phyloP scores from a whole-genome alignment of 2,797 vertebrate genomes.

The Agapornis canus region DNA sequence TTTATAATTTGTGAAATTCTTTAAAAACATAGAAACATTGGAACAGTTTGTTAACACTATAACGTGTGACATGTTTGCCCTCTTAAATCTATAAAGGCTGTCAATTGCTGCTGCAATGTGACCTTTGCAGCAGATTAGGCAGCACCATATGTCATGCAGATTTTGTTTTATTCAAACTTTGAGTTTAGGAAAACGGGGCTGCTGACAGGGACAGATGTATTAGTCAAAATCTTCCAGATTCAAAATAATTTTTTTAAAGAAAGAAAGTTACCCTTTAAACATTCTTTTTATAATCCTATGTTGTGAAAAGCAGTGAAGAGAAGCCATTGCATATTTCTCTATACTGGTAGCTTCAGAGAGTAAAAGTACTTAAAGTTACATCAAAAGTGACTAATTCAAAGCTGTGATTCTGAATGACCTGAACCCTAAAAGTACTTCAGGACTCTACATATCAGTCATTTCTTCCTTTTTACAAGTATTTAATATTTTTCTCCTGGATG shows the following conservation, averaged over 20 bases:
- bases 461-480: neutral
- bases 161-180: neutral
- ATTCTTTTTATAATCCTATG: neutral
- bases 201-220: neutral
- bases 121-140: constrained; percentile 43
- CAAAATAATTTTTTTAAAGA: neutral
- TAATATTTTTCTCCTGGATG: neutral
- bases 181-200: neutral
- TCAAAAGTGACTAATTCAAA: neutral
- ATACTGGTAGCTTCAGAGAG: neutral
- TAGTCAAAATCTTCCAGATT: neutral
- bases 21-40: neutral
- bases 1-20: neutral
- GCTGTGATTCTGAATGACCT: neutral
- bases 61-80: neutral
- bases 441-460: neutral
- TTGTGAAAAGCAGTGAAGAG: neutral
- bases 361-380: neutral
- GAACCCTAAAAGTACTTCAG: neutral
- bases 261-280: neutral
- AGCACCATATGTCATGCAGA: constrained; percentile 6
- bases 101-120: constrained; percentile 13
- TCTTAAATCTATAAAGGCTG: constrained; percentile 19
- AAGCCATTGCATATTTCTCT: neutral
- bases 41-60: neutral